Evolutionary conservation across 2,797 vertebrate genomes (phyloP).

Genomic region (Acanthurus lineatus): DNA sequence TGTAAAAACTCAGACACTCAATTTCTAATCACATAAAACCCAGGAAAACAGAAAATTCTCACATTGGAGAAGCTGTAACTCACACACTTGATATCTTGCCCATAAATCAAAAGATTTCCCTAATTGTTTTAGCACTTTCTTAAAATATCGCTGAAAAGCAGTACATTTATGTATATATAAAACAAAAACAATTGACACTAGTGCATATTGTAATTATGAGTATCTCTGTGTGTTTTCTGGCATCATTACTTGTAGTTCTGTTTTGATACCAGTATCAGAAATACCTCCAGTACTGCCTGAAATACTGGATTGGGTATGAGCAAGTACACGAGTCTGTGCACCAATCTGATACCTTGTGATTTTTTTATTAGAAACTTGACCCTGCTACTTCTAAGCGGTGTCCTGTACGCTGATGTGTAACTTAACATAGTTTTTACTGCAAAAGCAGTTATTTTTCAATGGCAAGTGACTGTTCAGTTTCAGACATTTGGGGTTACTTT

Average conservation of each 20-base stretch:
- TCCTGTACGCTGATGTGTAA: no score
- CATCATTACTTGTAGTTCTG: not conserved
- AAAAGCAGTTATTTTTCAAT: no score
- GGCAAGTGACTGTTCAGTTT: no score
- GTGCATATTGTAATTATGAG: not conserved
- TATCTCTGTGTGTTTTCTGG: not conserved
- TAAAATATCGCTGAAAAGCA: conserved; percentile 1
- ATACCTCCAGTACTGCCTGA: no score
- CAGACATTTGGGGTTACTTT: no score
- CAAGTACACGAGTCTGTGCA: no score
- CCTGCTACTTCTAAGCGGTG: no score
- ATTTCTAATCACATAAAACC: not conserved
- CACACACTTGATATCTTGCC: not conserved
- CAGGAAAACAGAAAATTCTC: not conserved
- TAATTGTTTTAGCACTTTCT: conserved; percentile 6
- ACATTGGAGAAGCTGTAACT: not conserved
- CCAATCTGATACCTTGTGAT: no score
- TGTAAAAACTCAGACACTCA: not conserved
- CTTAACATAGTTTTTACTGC: no score
- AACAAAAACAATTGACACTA: not conserved
- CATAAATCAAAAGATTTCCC: not conserved
- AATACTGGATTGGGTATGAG: no score
- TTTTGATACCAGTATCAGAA: no score
- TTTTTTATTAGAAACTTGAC: no score
- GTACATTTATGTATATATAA: not conserved